Conservation (phyloP, 2,888 invertebrate species). For the Sinopyrophorus schimmeli region DNA sequence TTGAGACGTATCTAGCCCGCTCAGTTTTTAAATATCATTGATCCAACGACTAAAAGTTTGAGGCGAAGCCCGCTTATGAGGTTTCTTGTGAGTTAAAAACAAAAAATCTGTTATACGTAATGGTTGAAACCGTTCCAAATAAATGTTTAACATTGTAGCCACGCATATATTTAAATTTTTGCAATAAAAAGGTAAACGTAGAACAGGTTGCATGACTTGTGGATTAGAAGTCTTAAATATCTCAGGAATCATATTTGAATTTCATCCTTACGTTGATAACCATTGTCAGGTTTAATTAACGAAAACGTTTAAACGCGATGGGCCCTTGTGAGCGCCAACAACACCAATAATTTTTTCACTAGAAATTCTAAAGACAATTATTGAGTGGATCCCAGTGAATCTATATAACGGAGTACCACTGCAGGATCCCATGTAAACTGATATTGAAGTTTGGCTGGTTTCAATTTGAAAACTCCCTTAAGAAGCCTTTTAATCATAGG, state of each 20-base stretch:
- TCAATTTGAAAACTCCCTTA: constrained; percentile 31
- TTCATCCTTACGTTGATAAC: not conserved
- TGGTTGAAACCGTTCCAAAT: no score
- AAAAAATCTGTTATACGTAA: not conserved
- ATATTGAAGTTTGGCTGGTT: constrained; percentile 33
- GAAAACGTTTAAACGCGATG: constrained; percentile 32
- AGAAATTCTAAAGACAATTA: constrained; percentile 18
- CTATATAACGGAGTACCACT: constrained; percentile 34
- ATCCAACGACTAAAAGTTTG: constrained; percentile 36
- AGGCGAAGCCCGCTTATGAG: constrained; percentile 20
- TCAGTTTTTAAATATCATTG: constrained; percentile 30
- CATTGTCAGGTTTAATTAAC: constrained; percentile 25
- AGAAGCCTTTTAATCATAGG: constrained; percentile 33
- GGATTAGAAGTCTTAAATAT: constrained; percentile 21
- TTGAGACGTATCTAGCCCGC: constrained; percentile 31
- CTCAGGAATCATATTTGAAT: constrained; percentile 33
- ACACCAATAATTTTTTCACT: constrained; percentile 29
- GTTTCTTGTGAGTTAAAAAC: not conserved
- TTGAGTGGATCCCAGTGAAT: constrained; percentile 6
- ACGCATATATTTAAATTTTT: not conserved
- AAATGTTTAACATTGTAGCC: not conserved
- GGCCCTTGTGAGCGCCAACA: constrained; percentile 34
- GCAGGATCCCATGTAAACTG: constrained; percentile 35
- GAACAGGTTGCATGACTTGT: constrained; percentile 17
- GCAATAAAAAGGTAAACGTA: constrained; percentile 7